phyloP scores from a whole-genome alignment of 1,140 invertebrate genomes.

The Tribolium madens region DNA sequence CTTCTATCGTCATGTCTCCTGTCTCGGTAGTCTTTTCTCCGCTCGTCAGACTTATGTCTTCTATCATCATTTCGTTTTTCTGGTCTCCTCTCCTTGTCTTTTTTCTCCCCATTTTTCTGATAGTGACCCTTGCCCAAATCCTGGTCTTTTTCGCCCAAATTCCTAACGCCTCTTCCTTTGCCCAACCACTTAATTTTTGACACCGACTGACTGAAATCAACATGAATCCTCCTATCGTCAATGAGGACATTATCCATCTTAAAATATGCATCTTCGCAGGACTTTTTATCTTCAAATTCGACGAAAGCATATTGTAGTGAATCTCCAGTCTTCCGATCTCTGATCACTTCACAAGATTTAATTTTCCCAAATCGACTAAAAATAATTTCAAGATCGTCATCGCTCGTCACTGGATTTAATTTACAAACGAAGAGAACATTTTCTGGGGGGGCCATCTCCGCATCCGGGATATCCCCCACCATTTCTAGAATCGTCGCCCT shows the following conservation, averaged over 20 bases:
- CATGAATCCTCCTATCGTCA: slow-evolving; percentile 98
- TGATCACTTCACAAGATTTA: slow-evolving; percentile 96
- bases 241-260: slow-evolving; percentile 99
- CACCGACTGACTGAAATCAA: slow-evolving; percentile 99
- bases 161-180: slow-evolving; percentile 73
- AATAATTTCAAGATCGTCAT: slow-evolving; percentile 98
- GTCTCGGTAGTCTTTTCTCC: background rate
- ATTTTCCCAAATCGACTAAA: slow-evolving; percentile 98
- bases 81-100: background rate
- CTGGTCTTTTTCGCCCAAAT: slow-evolving; percentile 18
- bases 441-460: slow-evolving; percentile 97
- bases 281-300: slow-evolving; percentile 94
- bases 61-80: background rate
- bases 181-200: slow-evolving; percentile 91
- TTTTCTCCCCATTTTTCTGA: slow-evolving; percentile 27
- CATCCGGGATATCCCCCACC: slow-evolving; percentile 97
- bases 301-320: slow-evolving; percentile 99
- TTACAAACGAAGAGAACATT: slow-evolving; percentile 99
- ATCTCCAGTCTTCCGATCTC: slow-evolving; percentile 92
- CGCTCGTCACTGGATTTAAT: slow-evolving; percentile 98
- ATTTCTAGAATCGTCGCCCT: slow-evolving; percentile 98
- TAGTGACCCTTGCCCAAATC: slow-evolving; percentile 15
- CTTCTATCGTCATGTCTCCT: background rate
- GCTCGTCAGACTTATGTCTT: background rate
- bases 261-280: slow-evolving; percentile 98